Base-by-base conservation (phyloP, 35 echinoderm and acorn worm species). In the Amphiura filiformis region DNA sequence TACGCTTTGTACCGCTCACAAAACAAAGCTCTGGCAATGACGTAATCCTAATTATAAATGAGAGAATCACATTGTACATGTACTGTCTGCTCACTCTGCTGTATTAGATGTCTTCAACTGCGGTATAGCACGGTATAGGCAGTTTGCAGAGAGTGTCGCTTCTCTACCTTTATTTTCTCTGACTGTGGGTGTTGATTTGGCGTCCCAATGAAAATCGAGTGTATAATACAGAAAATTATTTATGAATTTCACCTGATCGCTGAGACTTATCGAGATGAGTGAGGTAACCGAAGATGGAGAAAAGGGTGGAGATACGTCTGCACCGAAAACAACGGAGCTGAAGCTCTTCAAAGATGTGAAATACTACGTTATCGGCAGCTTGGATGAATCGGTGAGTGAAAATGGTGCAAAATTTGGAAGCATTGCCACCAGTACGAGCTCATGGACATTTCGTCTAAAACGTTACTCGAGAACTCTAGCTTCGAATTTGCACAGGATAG, bases 311-410 rank as follows among this genome's bases (percentile, higher is more conserved):
- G 81, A 47, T 28, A 47, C 15, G 23, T 13, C 44, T 20, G 40
- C 32, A 33, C 34, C 22, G n/a, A 34, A 32, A 56, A 33, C 75
- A 11, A 65, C 26, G 7, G 56, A 36, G 38, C 56, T 37, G 12
- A 81, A 65, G 0, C 14, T 90, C 22, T 90, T 90, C 81, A 40
- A 90, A 52, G 65, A 84, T 34, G 81, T 90, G 23, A 90, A 90
- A 76, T 90, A 84, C 44, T 90, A 90, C 75, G 38, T 90, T 52
- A 90, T 90, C 34, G 88, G 88, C 26, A 82, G 65, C 28, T 38
- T 90, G 23, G 64, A 39, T 76, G 88, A 90, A 23, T 65, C 81
- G 81, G 88, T 90, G 82, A 28, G 34, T 17, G n/a, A n/a, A n/a
- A n/a, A n/a, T n/a, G n/a, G n/a, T n/a, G n/a, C n/a, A 52, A 61